These are phyloP conservation scores for Coptotermes formosanus DNA, from an alignment of 1,140 invertebrate genomes.

Conservation along the genomic window DNA sequence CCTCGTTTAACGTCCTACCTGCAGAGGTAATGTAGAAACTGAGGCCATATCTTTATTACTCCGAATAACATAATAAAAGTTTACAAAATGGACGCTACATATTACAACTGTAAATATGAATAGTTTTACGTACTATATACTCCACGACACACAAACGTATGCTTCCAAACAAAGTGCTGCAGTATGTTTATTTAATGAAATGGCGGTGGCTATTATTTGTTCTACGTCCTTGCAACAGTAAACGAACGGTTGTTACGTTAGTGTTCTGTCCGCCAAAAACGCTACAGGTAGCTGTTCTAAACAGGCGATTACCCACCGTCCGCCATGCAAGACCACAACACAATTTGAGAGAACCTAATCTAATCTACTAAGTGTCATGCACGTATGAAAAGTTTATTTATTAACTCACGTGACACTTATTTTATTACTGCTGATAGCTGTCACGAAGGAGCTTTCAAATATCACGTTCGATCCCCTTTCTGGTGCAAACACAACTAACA, in stretches of 20 bases:
- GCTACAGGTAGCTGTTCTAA: not conserved
- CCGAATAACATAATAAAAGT: not conserved
- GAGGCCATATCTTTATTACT: not conserved
- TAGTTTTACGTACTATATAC: not conserved
- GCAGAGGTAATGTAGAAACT: not conserved
- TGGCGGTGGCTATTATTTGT: not conserved
- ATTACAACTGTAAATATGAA: not conserved
- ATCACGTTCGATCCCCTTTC: not conserved
- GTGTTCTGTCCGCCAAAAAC: not conserved
- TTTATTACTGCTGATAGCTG: not conserved
- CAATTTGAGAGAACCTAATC: not conserved
- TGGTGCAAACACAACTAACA: conserved; percentile 17
- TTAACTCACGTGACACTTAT: conserved; percentile 1
- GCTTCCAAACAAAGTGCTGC: not conserved
- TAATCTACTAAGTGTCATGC: not conserved
- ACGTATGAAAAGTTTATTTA: not conserved
- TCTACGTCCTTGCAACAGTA: not conserved
- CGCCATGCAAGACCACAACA: not conserved
- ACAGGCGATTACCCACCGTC: not conserved
- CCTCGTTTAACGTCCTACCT: not conserved
- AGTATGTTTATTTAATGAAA: not conserved
- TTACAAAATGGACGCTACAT: not conserved
- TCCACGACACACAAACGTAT: not conserved
- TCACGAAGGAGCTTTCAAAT: not conserved
- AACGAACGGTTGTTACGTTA: not conserved